These are phyloP conservation scores for Rhingia campestris DNA, from an alignment of 2,888 invertebrate species.

Conservation along the genomic window DNA sequence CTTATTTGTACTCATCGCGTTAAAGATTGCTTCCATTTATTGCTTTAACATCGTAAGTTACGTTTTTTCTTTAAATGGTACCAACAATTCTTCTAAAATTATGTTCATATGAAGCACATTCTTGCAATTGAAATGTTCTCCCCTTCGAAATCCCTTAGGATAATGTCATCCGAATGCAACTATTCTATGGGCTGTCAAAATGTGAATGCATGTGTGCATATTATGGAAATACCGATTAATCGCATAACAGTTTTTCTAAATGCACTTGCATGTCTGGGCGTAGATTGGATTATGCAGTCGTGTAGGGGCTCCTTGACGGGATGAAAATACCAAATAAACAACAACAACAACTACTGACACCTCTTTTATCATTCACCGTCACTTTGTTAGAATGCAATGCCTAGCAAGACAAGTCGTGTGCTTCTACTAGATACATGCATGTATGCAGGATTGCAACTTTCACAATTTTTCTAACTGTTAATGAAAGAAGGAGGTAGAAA, in stretches of 20 bases:
- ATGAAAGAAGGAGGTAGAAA: conserved; percentile 54
- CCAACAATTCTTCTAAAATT: no score
- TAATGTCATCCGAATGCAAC: conserved; percentile 2
- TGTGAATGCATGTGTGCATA: conserved; percentile 19
- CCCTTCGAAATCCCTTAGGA: not conserved
- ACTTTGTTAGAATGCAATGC: conserved; percentile 51
- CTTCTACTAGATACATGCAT: conserved; percentile 23
- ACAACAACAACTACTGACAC: conserved; percentile 12
- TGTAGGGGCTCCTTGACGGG: conserved; percentile 11
- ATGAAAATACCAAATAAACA: conserved; percentile 8
- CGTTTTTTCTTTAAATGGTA: no score
- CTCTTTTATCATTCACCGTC: conserved; percentile 57
- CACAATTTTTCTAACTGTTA: conserved; percentile 67
- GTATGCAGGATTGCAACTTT: conserved; percentile 65
- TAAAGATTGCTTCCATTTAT: no score
- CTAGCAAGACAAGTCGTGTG: conserved; percentile 15
- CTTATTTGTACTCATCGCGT: no score
- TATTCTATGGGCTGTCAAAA: conserved; percentile 8
- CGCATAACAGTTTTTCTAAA: conserved; percentile 31
- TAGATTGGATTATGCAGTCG: conserved; percentile 36
- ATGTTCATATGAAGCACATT: conserved; percentile 1
- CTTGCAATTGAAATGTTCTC: not conserved
- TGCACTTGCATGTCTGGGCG: conserved; percentile 40
- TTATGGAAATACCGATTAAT: conserved; percentile 30
- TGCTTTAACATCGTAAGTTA: no score